A percentile compares a stretch with the other conserved stretches of the same genome.
Evolutionary conservation across 2,113 vertebrate genomes (phyloP).

Genomic region (Galbula dea): DNA sequence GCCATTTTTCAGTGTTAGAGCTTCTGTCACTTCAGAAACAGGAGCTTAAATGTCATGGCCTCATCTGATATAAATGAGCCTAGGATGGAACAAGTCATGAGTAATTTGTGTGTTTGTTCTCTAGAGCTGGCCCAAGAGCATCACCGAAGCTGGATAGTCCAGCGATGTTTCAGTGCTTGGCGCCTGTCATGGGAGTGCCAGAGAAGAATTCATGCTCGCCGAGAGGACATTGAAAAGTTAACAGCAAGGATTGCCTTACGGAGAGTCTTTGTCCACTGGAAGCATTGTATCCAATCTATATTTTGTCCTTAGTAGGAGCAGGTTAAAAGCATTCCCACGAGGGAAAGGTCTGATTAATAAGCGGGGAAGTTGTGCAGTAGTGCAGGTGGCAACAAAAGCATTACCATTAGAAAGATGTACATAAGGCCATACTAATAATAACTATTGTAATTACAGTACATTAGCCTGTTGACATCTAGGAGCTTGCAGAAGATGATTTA

Average conservation of each 20-base stretch:
- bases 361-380: background rate
- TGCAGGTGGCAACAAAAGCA: fast-evolving
- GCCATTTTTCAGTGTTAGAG: background rate
- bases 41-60: background rate
- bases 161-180: slow-evolving; percentile 76
- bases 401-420: background rate
- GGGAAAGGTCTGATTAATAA: background rate
- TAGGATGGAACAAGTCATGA: background rate
- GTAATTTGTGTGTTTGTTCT: slow-evolving; percentile 3
- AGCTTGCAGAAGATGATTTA: background rate
- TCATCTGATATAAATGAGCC: background rate
- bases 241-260: slow-evolving; percentile 56
- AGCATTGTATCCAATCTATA: slow-evolving; percentile 81
- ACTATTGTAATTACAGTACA: background rate
- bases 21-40: background rate
- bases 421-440: background rate
- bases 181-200: slow-evolving; percentile 48
- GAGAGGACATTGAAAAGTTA: slow-evolving; percentile 45
- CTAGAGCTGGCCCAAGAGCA: slow-evolving; percentile 67
- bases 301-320: background rate
- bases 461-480: background rate
- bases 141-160: slow-evolving; percentile 10
- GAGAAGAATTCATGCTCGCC: slow-evolving; percentile 26
- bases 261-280: slow-evolving; percentile 77
- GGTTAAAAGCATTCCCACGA: fast-evolving